These are phyloP conservation scores for Agapornis roseicollis DNA, from an alignment of 2,113 vertebrate genomes.

Conservation along the genomic window DNA sequence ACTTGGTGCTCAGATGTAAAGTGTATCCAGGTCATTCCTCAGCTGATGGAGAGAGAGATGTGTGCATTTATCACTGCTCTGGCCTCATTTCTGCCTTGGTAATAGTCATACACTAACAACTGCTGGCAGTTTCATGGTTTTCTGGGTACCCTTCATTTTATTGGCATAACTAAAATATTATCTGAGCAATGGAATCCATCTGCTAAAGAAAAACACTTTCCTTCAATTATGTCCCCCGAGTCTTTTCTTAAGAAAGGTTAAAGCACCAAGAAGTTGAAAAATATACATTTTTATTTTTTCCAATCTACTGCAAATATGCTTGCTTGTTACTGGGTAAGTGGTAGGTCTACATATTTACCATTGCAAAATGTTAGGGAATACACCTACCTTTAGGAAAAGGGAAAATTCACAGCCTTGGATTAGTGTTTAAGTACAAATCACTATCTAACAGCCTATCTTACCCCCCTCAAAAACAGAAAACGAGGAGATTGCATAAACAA, in stretches of 20 bases:
- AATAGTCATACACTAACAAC: conserved; percentile 88
- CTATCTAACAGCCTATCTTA: conserved; percentile 2
- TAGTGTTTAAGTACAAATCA: conserved; percentile 26
- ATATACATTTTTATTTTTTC: conserved; percentile 71
- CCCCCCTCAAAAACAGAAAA: neutral
- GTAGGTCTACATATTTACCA: conserved; percentile 36
- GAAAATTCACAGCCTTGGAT: neutral
- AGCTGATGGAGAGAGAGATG: conserved; percentile 84
- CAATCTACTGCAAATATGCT: conserved; percentile 30
- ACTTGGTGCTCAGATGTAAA: conserved; percentile 84
- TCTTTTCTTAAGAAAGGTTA: conserved; percentile 74
- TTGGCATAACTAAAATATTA: conserved; percentile 80
- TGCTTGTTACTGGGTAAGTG: neutral
- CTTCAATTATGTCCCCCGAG: conserved; percentile 70
- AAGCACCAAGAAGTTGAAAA: conserved; percentile 68
- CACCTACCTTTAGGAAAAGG: neutral
- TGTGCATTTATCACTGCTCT: conserved; percentile 90
- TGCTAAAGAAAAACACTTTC: conserved; percentile 77
- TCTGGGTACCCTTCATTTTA: conserved; percentile 83
- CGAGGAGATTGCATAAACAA: conserved; percentile 21
- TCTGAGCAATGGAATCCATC: conserved; percentile 73
- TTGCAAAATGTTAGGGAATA: neutral
- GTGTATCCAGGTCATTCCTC: conserved; percentile 92
- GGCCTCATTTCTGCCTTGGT: conserved; percentile 94
- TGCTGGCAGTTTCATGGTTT: conserved; percentile 80